Conservation (phyloP, 2,797 vertebrate species). For the Xenops minutus region DNA sequence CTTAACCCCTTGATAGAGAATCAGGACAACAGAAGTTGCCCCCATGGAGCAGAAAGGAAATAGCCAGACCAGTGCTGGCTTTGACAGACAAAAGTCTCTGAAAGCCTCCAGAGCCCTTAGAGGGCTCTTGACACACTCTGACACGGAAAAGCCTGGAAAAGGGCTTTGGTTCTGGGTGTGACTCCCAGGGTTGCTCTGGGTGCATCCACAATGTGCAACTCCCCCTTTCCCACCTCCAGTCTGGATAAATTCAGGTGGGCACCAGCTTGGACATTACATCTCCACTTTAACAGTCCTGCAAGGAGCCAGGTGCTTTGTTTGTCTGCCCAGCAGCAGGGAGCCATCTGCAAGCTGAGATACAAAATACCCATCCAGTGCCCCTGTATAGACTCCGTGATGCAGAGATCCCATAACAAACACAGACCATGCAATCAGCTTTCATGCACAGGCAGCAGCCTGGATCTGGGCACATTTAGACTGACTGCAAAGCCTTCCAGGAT, state of each 20-base stretch:
- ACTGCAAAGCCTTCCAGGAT: background rate
- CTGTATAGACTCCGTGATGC: rapidly evolving
- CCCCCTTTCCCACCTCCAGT: rapidly evolving
- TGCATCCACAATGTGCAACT: rapidly evolving
- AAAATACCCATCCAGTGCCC: background rate
- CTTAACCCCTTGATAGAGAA: background rate
- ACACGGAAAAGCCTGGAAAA: rapidly evolving
- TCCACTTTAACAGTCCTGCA: background rate
- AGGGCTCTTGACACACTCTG: background rate
- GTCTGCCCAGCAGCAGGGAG: background rate
- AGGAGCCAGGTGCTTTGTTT: background rate
- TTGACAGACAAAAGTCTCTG: background rate
- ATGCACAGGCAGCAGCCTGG: background rate
- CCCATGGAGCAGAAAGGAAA: background rate
- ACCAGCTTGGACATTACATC: background rate
- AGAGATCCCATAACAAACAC: rapidly evolving
- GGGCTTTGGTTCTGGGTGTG: background rate
- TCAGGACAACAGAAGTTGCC: background rate
- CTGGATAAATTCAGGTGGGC: background rate
- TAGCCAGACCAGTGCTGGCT: background rate
- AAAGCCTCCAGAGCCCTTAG: background rate
- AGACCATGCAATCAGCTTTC: rapidly evolving
- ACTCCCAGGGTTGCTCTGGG: background rate
- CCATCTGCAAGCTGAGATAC: background rate
- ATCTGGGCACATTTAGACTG: rapidly evolving